Evolutionary conservation across 2,888 invertebrate species (phyloP).

Genomic region (Lymantria monacha): DNA sequence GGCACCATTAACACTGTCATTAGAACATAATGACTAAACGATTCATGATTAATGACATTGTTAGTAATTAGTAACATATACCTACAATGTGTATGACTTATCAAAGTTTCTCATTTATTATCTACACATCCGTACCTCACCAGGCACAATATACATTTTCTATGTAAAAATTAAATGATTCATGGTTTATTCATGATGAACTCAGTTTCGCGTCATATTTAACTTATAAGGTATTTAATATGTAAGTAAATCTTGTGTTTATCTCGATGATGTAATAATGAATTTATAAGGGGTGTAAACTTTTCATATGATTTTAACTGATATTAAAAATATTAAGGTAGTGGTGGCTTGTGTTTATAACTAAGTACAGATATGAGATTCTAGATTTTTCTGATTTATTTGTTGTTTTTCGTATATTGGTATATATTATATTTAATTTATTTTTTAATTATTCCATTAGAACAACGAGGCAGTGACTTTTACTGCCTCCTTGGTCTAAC

Average conservation of each 20-base stretch:
- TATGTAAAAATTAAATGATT: slow-evolving; percentile 13
- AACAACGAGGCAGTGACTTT: too few relatives aligned
- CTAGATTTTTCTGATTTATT: too few relatives aligned
- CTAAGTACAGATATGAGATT: too few relatives aligned
- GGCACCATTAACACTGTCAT: not conserved
- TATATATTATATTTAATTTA: too few relatives aligned
- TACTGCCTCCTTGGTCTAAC: too few relatives aligned
- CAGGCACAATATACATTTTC: slow-evolving; percentile 2
- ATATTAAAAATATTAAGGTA: not conserved
- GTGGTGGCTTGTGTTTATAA: too few relatives aligned
- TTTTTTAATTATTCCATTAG: too few relatives aligned
- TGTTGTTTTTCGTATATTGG: too few relatives aligned
- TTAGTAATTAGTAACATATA: not conserved
- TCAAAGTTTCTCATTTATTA: not conserved
- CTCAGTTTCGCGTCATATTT: slow-evolving; percentile 10
- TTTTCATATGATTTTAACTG: not conserved
- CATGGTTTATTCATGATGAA: slow-evolving; percentile 13
- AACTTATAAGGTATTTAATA: slow-evolving; percentile 10
- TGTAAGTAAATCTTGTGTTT: slow-evolving; percentile 8
- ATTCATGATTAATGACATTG: not conserved
- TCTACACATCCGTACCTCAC: slow-evolving; percentile 1
- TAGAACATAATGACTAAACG: not conserved
- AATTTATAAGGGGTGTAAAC: not conserved
- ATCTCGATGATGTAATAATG: not conserved
- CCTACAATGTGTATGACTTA: not conserved